Evolutionary conservation across 2,888 invertebrate genomes (phyloP).

Genomic region (Blastobasis adustella): DNA sequence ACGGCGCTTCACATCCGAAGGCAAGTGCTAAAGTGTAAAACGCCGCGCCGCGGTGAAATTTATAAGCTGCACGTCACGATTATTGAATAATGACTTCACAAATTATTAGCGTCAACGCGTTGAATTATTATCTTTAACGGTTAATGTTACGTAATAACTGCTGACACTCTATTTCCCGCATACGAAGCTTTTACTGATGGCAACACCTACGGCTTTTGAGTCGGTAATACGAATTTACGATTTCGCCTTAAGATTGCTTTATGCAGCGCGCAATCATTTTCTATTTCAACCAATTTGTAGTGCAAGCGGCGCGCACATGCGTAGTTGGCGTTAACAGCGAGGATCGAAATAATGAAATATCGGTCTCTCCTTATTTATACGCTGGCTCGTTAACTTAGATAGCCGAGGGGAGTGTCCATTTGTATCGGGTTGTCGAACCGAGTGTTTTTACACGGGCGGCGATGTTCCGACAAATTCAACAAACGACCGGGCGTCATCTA

Average conservation of each 20-base stretch:
- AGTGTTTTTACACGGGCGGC: constrained; percentile 64
- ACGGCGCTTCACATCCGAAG: constrained; percentile 58
- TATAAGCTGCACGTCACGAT: constrained; percentile 67
- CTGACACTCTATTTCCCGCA: constrained; percentile 17
- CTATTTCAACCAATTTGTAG: constrained; percentile 9
- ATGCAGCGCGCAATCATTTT: constrained; percentile 6
- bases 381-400: constrained; percentile 68
- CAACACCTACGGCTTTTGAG: constrained; percentile 1
- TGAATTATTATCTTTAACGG: constrained; percentile 35
- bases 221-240: constrained; percentile 4
- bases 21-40: constrained; percentile 73
- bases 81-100: constrained; percentile 66
- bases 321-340: constrained; percentile 3
- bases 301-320: constrained; percentile 3
- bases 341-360: constrained; percentile 45
- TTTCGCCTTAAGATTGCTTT: constrained; percentile 5
- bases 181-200: not conserved
- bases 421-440: constrained; percentile 66
- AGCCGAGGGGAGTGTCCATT: constrained; percentile 70
- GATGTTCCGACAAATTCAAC: constrained; percentile 69
- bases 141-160: constrained; percentile 26
- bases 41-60: constrained; percentile 54
- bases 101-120: constrained; percentile 50
- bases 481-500: constrained; percentile 70
- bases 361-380: constrained; percentile 64